phyloP scores from a whole-genome alignment of 2,797 vertebrate genomes.

The Erpetoichthys calabaricus region DNA sequence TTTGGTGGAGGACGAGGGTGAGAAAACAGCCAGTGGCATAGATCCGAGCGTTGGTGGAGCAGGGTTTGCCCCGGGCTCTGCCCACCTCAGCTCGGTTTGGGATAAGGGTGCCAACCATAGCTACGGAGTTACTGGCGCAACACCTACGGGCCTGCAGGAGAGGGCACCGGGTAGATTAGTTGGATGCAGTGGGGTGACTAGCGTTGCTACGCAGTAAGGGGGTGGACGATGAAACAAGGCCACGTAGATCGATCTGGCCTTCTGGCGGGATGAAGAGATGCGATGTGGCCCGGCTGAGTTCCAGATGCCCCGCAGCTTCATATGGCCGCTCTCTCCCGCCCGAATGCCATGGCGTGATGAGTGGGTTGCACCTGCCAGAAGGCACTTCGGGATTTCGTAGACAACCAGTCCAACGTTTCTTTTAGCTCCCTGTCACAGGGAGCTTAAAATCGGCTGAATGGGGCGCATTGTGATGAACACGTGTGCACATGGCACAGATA shows the following conservation, averaged over 20 bases:
- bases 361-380: no score
- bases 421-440: no score
- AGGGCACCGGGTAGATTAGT: not conserved
- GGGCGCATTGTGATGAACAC: no score
- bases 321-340: no score
- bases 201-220: not conserved
- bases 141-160: not conserved
- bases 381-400: no score
- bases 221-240: constrained; percentile 3
- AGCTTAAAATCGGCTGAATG: no score
- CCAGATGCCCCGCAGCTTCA: no score
- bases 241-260: not conserved
- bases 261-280: no score
- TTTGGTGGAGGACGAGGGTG: constrained; percentile 85
- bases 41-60: not conserved
- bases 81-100: not conserved
- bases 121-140: not conserved
- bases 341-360: no score
- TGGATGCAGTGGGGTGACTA: not conserved
- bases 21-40: constrained; percentile 21
- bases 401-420: no score
- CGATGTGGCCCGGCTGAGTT: no score
- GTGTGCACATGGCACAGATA: no score
- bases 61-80: not conserved
- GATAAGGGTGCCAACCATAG: not conserved